Percentiles rank a stretch among this genome's conserved stretches.
phyloP scores from a whole-genome alignment of 1,140 invertebrate species.

The Saccostrea echinata region DNA sequence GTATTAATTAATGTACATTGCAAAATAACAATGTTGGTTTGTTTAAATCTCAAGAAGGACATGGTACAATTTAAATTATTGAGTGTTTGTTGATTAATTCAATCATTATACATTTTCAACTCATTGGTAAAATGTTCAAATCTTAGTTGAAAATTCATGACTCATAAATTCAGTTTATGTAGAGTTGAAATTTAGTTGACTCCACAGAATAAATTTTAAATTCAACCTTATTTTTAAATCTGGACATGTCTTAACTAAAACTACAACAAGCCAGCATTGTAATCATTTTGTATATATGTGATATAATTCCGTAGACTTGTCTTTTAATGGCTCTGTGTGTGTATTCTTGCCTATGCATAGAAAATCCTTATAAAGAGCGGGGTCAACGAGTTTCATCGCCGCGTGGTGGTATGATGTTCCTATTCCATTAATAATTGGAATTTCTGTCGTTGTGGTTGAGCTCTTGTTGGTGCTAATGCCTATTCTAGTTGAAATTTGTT shows the following conservation, averaged over 20 bases:
- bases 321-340: not conserved
- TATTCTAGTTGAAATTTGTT: not conserved
- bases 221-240: not conserved
- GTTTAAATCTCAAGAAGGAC: not conserved
- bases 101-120: no score
- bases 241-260: not conserved
- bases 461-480: not conserved
- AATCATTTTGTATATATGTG: not conserved
- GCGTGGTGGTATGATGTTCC: not conserved
- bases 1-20: not conserved
- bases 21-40: not conserved
- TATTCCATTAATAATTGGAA: not conserved
- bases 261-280: not conserved
- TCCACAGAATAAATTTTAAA: no score
- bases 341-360: not conserved
- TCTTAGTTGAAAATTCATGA: no score
- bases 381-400: not conserved
- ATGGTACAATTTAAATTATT: not conserved
- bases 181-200: no score
- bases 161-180: no score
- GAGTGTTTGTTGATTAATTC: not conserved
- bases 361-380: constrained; percentile 12
- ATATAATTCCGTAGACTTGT: not conserved
- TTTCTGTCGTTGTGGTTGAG: not conserved
- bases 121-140: no score